phyloP scores from a whole-genome alignment of 2,888 invertebrate genomes.

The Andrena marginata region DNA sequence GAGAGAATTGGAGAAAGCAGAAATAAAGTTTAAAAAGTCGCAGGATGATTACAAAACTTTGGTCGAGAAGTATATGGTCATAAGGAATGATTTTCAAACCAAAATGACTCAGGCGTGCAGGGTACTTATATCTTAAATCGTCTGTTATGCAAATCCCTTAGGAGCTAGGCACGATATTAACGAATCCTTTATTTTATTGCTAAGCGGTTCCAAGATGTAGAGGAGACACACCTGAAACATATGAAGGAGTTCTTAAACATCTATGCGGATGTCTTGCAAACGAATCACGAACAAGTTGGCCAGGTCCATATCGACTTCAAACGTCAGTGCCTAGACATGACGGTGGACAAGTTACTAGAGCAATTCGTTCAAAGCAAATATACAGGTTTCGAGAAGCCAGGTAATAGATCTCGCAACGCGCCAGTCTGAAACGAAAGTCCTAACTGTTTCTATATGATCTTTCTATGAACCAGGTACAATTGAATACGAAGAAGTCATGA shows the following conservation, averaged over 20 bases:
- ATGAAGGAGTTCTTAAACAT: slow-evolving; percentile 98
- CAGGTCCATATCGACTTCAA: slow-evolving; percentile 97
- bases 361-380: slow-evolving; percentile 97
- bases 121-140: slow-evolving; percentile 84
- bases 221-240: slow-evolving; percentile 95
- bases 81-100: slow-evolving; percentile 97
- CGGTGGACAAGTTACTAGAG: slow-evolving; percentile 96
- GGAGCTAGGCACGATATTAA: slow-evolving; percentile 11
- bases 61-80: slow-evolving; percentile 96
- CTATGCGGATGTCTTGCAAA: slow-evolving; percentile 94
- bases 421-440: not conserved
- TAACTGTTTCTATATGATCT: slow-evolving; percentile 5
- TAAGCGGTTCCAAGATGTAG: slow-evolving; percentile 96
- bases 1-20: slow-evolving; percentile 97
- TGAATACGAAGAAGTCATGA: slow-evolving; percentile 83
- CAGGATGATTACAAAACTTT: slow-evolving; percentile 97
- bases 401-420: slow-evolving; percentile 85
- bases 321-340: slow-evolving; percentile 95
- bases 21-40: slow-evolving; percentile 95
- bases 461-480: slow-evolving; percentile 78
- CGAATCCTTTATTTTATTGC: slow-evolving; percentile 61
- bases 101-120: slow-evolving; percentile 97
- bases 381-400: slow-evolving; percentile 97
- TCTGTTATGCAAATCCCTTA: slow-evolving; percentile 50
- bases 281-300: slow-evolving; percentile 96